Evolutionary conservation across 1,140 invertebrate genomes (phyloP), one percentile per base, ranked within the genome.

Genomic region (Sinonovacula constricta): DNA sequence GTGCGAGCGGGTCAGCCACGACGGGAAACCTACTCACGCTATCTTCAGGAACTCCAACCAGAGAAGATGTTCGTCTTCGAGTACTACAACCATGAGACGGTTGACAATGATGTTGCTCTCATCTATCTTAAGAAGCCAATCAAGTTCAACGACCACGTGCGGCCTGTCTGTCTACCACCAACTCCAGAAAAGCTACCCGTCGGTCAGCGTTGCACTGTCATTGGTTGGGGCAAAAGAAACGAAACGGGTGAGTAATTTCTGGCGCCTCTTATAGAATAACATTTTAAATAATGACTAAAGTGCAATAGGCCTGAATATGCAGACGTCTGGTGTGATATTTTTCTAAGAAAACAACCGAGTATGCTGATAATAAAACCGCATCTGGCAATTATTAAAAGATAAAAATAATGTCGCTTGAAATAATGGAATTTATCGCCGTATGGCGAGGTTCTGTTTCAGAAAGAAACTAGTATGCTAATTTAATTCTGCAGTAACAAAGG

Each of bases 81-180:
- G 1, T 56, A 77, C 14, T 87, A 79, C 75, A 69, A 77, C 63
- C 1, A 39, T 1, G 30, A 22, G 14, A 97, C 95, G 0, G 95
- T 97, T 22, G 95, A 97, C 87, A 97, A 97, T 87, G 97, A 98
- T 88, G 94, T 98, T 24, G 97, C 96, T 3, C 90, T 98, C 56
- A 91, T 98, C 22, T 97, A 97, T 87, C 93, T 99, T 7, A 94
- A 97, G 81, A 95, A 95, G 0, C 96, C 97, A 1, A 96, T 96
- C 0, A 95, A 97, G 89, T 93, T 98, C 2, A 95, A 95, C 77
- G 96, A 97, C 90, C 96, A 96, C 57, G 95, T 97, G 30, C 95
- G 95, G 81, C 86, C 96, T 26, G 95, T 97, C 12, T 96, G 97
- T 90, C 77, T 87, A 3, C 84, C 86, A 3, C 65, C 81, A 53